Evolutionary conservation across 2,888 invertebrate genomes (phyloP).

Genomic region (Heliconius ismenius): DNA sequence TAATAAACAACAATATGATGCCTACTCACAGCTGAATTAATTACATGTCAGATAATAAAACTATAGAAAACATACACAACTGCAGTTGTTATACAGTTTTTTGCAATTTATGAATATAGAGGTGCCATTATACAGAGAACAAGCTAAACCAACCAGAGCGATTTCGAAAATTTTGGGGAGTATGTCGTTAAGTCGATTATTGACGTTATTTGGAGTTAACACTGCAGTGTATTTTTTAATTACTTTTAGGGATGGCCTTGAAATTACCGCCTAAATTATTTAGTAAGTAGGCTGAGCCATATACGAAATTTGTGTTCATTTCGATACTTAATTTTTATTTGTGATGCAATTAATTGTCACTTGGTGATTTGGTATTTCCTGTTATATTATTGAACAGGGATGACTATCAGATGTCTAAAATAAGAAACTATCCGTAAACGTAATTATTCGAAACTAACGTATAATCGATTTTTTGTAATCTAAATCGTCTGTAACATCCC

Average conservation of each 20-base stretch:
- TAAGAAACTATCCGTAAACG: not conserved
- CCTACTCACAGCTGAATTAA: too few relatives aligned
- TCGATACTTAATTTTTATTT: conserved; percentile 39
- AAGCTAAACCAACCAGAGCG: not conserved
- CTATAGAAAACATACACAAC: too few relatives aligned
- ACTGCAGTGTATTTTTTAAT: conserved; percentile 6
- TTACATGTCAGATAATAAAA: too few relatives aligned
- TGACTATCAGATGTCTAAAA: not conserved
- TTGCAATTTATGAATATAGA: too few relatives aligned
- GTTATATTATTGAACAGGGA: conserved; percentile 19
- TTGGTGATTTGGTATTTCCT: conserved; percentile 15
- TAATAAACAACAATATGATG: not conserved
- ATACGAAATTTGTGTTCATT: conserved; percentile 41
- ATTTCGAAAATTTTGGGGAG: not conserved
- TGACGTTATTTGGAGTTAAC: conserved; percentile 1
- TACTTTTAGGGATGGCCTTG: conserved; percentile 33
- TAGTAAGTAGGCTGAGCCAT: conserved; percentile 44
- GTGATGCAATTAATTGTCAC: conserved; percentile 25
- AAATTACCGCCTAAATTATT: conserved; percentile 45
- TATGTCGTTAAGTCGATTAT: not conserved
- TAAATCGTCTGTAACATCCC: not conserved
- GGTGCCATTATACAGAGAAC: too few relatives aligned
- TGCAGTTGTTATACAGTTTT: too few relatives aligned
- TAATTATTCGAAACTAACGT: not conserved
- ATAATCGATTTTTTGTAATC: not conserved